Evolutionary conservation across 2,888 invertebrate species (phyloP), one percentile per base, ranked within the genome.

Genomic region (Brachyptera putata): DNA sequence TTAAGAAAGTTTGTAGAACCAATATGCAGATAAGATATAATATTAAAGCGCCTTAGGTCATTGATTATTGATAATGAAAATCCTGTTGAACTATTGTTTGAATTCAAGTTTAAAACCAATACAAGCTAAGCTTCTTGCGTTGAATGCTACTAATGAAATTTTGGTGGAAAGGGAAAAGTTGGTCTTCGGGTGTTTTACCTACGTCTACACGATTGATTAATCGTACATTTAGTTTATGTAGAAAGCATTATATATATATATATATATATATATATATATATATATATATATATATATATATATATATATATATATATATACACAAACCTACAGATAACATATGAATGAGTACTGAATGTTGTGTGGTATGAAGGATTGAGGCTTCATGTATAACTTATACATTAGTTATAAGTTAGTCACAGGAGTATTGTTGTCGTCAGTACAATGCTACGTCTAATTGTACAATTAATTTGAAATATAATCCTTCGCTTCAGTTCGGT

Each of bases 21-120:
- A 53, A 53, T 36, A 53, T 16, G 21, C 21, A 13, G 53, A 34
- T 36, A 21, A 2, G 34, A 53, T 53, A 53, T 36, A 24, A 24
- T 13, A 22, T 24, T 24, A 21, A 46, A 46, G 22, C 46, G 18
- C 46, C 46, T 46, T 46, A 46, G 22, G 46, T 16, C 46, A 46
- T 46, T 46, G 46, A 46, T 46, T 46, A 46, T 46, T 46, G 46
- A 46, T 46, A 46, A 21, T 46, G 46, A 46, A 46, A 46, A 22
- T 22, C 46, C 22, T 4, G 22, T n/a, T 21, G n/a, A n/a, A 4
- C 46, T 46, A 24, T 21, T 46, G 46, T 46, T 46, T 46, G 46
- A 46, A 24, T 46, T 24, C 46, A 46, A 46, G 46, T 46, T 46
- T 46, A 46, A 46, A 46, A n/a, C 46, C 46, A 46, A 46, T 46